These are phyloP conservation scores for Nomada goodeniana DNA, from an alignment of 2,888 invertebrate genomes.

Conservation along the genomic window DNA sequence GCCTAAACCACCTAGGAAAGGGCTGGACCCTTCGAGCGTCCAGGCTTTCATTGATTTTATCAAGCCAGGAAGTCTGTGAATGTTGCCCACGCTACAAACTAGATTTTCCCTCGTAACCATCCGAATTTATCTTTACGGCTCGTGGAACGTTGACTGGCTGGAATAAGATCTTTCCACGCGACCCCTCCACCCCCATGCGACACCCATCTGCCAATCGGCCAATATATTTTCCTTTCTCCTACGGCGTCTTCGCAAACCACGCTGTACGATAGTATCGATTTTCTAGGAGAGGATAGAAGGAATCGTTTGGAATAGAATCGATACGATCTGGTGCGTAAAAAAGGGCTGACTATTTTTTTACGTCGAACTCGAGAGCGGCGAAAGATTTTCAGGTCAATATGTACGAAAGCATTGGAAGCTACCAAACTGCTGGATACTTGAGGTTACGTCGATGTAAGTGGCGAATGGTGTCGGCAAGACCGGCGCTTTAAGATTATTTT, in stretches of 20 bases:
- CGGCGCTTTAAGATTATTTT: too few relatives aligned
- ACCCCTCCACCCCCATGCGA: background rate
- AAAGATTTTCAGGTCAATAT: background rate
- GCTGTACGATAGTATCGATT: constrained; percentile 12
- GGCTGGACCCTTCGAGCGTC: background rate
- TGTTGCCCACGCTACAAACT: constrained; percentile 37
- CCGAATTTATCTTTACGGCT: constrained; percentile 41
- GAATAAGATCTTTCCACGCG: constrained; percentile 42
- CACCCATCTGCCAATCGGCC: background rate
- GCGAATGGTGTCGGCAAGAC: too few relatives aligned
- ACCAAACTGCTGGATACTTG: too few relatives aligned
- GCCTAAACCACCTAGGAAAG: constrained; percentile 8
- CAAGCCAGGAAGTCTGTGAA: constrained; percentile 13
- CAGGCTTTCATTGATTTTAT: constrained; percentile 52
- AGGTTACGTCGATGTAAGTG: background rate
- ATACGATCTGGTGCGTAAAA: background rate
- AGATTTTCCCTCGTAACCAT: constrained; percentile 25
- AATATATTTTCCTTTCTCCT: constrained; percentile 20
- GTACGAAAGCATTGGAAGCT: too few relatives aligned
- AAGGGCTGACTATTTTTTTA: background rate
- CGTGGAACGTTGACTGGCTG: constrained; percentile 2
- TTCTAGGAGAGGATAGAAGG: background rate
- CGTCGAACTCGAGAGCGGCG: background rate
- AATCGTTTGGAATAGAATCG: background rate
- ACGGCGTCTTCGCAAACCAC: background rate